Percentiles rank a stretch among this genome's conserved stretches.
phyloP scores from a whole-genome alignment of 2,797 vertebrate genomes.

The Phalloptychus januarius region DNA sequence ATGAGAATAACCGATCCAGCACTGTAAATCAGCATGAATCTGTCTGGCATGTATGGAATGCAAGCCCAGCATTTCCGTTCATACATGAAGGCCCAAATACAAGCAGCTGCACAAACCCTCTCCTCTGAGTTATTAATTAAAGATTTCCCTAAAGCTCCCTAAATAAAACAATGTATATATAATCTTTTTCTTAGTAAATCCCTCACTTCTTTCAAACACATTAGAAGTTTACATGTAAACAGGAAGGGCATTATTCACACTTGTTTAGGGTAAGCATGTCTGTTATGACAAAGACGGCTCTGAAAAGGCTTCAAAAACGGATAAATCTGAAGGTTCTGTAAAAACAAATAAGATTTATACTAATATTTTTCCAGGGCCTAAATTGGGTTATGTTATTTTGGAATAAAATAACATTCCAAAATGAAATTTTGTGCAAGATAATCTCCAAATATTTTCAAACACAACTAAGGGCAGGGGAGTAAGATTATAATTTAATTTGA shows the following conservation, averaged over 20 bases:
- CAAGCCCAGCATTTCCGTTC: conserved; percentile 37
- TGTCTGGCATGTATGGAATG: conserved; percentile 63
- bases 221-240: neutral
- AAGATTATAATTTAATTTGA: neutral
- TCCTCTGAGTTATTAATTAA: conserved; percentile 23
- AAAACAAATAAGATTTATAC: neutral
- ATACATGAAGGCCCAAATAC: conserved; percentile 33
- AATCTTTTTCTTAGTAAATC: neutral
- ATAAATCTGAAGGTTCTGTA: neutral
- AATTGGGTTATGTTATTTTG: neutral
- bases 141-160: neutral
- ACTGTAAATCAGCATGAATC: conserved; percentile 31
- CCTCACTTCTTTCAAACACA: neutral
- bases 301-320: neutral
- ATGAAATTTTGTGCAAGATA: neutral
- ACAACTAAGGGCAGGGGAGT: neutral
- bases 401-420: neutral
- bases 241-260: neutral
- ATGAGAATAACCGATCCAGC: conserved; percentile 29
- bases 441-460: neutral
- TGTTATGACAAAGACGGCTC: neutral
- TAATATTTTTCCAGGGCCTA: neutral
- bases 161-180: neutral
- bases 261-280: neutral
- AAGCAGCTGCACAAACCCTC: conserved; percentile 14